Percentiles rank a stretch among this genome's conserved stretches.
phyloP scores from a whole-genome alignment of 2,888 invertebrate species.

The Eueremaeus valkanovi region DNA sequence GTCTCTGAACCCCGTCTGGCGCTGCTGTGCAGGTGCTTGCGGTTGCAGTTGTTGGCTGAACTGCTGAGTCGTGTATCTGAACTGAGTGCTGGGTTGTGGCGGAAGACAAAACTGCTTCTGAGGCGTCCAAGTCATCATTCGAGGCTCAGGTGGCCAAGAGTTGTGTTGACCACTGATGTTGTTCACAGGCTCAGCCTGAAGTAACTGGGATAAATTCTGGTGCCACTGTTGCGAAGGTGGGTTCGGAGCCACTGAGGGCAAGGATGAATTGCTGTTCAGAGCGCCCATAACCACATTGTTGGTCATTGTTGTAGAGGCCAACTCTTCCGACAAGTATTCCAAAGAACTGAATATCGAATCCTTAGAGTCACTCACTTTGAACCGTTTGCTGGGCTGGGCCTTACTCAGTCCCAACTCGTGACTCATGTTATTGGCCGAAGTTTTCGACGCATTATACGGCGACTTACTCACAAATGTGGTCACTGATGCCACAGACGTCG shows the following conservation, averaged over 20 bases:
- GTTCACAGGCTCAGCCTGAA: constrained; percentile 46
- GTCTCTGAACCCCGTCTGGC: too few relatives aligned
- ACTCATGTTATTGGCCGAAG: constrained; percentile 37
- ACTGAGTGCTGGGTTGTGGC: constrained; percentile 53
- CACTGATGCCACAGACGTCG: constrained; percentile 32
- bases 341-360: constrained; percentile 39
- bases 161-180: constrained; percentile 43
- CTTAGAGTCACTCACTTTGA: constrained; percentile 43
- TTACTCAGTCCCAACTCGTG: constrained; percentile 29
- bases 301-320: constrained; percentile 18
- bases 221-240: constrained; percentile 42
- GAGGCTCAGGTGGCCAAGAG: constrained; percentile 38
- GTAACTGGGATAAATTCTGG: constrained; percentile 47
- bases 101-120: constrained; percentile 47
- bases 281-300: constrained; percentile 1
- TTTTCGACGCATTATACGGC: constrained; percentile 18
- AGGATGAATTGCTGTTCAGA: constrained; percentile 23
- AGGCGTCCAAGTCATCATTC: constrained; percentile 19
- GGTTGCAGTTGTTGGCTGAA: too few relatives aligned
- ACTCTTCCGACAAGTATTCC: constrained; percentile 38
- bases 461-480: constrained; percentile 20
- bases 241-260: constrained; percentile 36
- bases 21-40: too few relatives aligned
- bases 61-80: constrained; percentile 54
- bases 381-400: constrained; percentile 39